Evolutionary conservation across 2,888 invertebrate species (phyloP).

Genomic region (Pheosia tremula): DNA sequence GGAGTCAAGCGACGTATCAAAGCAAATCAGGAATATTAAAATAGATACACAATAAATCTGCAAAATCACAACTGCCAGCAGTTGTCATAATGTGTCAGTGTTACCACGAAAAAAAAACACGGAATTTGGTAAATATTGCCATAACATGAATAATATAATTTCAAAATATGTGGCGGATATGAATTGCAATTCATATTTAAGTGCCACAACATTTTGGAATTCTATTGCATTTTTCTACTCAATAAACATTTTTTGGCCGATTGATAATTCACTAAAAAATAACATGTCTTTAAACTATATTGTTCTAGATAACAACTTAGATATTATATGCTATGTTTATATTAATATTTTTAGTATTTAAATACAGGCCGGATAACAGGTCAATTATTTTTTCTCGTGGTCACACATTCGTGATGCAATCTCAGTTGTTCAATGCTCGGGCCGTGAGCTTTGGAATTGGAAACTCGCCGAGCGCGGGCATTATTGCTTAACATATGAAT

Average conservation of each 20-base stretch:
- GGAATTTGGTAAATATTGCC: constrained; percentile 7
- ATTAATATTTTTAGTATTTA: neutral
- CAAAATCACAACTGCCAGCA: constrained; percentile 63
- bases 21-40: neutral
- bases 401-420: constrained; percentile 34
- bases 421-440: constrained; percentile 47
- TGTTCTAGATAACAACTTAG: neutral
- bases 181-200: too few relatives aligned
- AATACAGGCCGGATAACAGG: neutral
- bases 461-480: constrained; percentile 44
- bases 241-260: too few relatives aligned
- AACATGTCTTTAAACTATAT: neutral
- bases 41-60: neutral
- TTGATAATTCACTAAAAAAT: constrained; percentile 7
- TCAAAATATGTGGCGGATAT: too few relatives aligned
- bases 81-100: constrained; percentile 36
- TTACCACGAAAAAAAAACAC: constrained; percentile 31
- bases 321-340: constrained; percentile 3
- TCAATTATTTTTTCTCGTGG: constrained; percentile 10
- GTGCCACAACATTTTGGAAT: too few relatives aligned
- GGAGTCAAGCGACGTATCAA: neutral
- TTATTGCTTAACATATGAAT: constrained; percentile 29
- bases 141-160: too few relatives aligned
- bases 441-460: constrained; percentile 46
- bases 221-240: too few relatives aligned